Evolutionary conservation across 2,113 vertebrate species (phyloP), one percentile per base, ranked within the genome.

Genomic region (Actenoides lindsayi): DNA sequence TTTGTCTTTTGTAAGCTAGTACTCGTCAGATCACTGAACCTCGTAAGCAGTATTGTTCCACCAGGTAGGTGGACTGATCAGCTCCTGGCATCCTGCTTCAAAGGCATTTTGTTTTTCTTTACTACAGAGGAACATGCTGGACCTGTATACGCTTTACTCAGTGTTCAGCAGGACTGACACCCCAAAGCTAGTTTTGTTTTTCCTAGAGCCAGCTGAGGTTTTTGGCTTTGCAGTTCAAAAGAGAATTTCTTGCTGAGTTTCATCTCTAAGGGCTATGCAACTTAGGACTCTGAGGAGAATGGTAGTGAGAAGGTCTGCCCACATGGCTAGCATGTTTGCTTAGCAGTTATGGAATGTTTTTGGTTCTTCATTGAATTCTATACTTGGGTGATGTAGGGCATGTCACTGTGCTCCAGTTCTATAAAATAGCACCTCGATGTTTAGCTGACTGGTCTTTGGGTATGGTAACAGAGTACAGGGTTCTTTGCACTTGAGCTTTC

Each of bases 41-140:
- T 88, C 23, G 2, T 79, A 77, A 86, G 37, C 13, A 44, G 27
- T 37, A 9, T 80, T 90, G 62, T 88, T 93, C 63, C 2, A 67
- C 57, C 21, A 73, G 24, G 62, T 79, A 63, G 48, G 74, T 87
- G 67, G 53, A 82, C 53, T 73, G 93, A 84, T 91, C 57, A 59
- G 41, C 28, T 93, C 24, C 71, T 93, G 81, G 67, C 62, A 76
- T 44, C 75, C 31, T 54, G 37, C 84, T 97, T 96, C 91, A 91
- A 91, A 95, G 75, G 74, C 16, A 28, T 91, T 87, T 87, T 85
- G 6, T 87, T 87, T 35, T 84, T 89, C 35, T 8, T 75, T 90
- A 33, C 62, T 82, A 21, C 21, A 53, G 48, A 86, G 50, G 37
- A 91, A 76, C 59, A 30, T 62, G 84, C 63, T 75, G 78, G 94